Conservation (phyloP, 2,888 invertebrate species). For the Meliscaeva auricollis region DNA sequence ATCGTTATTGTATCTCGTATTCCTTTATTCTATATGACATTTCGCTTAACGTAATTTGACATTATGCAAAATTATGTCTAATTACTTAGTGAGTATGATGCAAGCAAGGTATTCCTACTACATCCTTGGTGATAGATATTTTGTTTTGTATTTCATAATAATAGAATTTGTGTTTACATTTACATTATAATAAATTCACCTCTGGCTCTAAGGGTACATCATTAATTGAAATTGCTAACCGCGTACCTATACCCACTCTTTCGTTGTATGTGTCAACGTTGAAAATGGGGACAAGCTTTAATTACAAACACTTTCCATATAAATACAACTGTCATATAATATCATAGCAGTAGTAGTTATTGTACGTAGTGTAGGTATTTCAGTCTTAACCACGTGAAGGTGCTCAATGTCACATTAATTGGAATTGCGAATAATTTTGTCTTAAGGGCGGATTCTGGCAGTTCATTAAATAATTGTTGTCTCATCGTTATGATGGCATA, state of each 20-base stretch:
- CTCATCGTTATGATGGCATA: conserved; percentile 7
- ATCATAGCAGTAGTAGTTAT: neutral
- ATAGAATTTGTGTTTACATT: no score
- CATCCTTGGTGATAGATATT: no score
- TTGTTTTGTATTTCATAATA: no score
- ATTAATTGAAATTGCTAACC: conserved; percentile 32
- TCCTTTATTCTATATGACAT: conserved; percentile 8
- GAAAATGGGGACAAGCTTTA: neutral
- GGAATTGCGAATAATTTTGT: conserved; percentile 49
- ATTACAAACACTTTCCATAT: neutral
- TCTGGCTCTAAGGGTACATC: neutral
- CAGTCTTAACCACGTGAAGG: conserved; percentile 15
- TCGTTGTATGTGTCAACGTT: neutral
- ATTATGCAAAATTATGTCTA: conserved; percentile 2
- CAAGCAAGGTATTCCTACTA: neutral
- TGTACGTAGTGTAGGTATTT: neutral
- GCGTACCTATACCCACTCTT: neutral
- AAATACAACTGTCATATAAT: neutral
- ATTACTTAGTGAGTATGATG: neutral
- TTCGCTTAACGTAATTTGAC: conserved; percentile 20
- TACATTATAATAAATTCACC: conserved; percentile 8
- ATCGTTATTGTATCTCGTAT: neutral
- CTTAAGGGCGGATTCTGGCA: conserved; percentile 55
- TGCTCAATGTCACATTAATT: conserved; percentile 43
- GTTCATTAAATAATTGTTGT: conserved; percentile 62